Evolutionary conservation across 1,140 invertebrate genomes (phyloP).

Genomic region (Meloidogyne floridensis): DNA sequence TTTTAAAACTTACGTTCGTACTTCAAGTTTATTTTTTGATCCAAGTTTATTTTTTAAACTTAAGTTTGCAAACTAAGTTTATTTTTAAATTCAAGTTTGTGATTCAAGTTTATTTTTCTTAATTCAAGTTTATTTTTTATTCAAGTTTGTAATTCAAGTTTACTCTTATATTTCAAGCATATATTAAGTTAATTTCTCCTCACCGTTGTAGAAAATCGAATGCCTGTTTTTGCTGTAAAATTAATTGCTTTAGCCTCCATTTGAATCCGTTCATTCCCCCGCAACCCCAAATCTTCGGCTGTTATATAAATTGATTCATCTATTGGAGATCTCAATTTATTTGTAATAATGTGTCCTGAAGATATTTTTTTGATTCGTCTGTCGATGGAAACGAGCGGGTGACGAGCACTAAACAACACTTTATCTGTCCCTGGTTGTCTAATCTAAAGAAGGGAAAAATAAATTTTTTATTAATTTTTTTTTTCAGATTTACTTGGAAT

Average conservation of each 20-base stretch:
- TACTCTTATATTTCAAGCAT: neutral
- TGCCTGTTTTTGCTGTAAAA: conserved; percentile 45
- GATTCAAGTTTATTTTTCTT: no score
- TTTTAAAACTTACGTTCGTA: no score
- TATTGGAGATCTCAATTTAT: conserved; percentile 41
- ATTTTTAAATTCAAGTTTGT: no score
- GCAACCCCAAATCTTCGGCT: conserved; percentile 49
- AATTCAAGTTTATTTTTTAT: no score
- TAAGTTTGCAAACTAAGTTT: no score
- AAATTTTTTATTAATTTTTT: no score
- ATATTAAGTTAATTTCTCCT: neutral
- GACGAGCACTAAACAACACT: conserved; percentile 48
- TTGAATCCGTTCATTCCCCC: conserved; percentile 55
- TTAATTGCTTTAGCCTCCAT: conserved; percentile 49
- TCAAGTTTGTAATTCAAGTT: no score
- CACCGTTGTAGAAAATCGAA: conserved; percentile 53
- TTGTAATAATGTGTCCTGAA: conserved; percentile 50
- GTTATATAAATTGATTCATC: conserved; percentile 40
- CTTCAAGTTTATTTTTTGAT: no score
- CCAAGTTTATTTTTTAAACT: no score
- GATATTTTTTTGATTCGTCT: conserved; percentile 50
- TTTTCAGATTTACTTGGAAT: conserved; percentile 40
- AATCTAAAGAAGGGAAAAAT: conserved; percentile 10
- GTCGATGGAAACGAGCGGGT: conserved; percentile 51
- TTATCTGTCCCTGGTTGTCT: conserved; percentile 45